A percentile compares a stretch with the other conserved stretches of the same genome.
Evolutionary conservation across 2,888 invertebrate genomes (phyloP).

Genomic region (Trachelus iudaicus): DNA sequence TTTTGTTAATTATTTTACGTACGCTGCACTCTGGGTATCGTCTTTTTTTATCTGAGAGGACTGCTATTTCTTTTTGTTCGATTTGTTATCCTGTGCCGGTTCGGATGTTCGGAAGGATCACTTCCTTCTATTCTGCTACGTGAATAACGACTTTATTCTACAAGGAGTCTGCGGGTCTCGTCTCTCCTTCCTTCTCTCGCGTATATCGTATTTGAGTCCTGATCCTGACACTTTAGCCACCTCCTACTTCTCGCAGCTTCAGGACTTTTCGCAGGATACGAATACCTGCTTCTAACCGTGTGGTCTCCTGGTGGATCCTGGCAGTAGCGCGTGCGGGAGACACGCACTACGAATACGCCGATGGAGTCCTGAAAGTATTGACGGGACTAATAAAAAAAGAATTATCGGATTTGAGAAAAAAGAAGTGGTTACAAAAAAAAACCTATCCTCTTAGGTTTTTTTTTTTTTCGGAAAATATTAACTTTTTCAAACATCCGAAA

Average conservation of each 20-base stretch:
- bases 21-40: not conserved
- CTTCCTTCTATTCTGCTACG: not conserved
- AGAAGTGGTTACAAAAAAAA: not conserved
- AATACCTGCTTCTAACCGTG: conserved; percentile 18
- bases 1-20: not conserved
- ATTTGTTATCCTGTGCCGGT: not conserved
- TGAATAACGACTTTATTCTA: not conserved
- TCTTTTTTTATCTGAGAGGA: not conserved
- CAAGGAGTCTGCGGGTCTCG: not conserved
- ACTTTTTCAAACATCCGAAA: not conserved
- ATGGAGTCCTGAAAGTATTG: not conserved
- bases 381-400: not conserved
- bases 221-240: not conserved
- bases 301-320: conserved; percentile 57
- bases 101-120: not conserved
- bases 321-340: conserved; percentile 52
- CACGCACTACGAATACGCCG: conserved; percentile 17
- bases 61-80: not conserved
- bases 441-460: no score
- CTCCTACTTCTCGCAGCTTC: not conserved
- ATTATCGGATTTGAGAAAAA: not conserved
- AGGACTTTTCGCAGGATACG: conserved; percentile 17
- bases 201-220: not conserved
- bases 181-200: not conserved
- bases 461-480: not conserved